Evolutionary conservation across 2,113 vertebrate genomes (phyloP), one percentile per base, ranked within the genome.

Genomic region (Apus apus): DNA sequence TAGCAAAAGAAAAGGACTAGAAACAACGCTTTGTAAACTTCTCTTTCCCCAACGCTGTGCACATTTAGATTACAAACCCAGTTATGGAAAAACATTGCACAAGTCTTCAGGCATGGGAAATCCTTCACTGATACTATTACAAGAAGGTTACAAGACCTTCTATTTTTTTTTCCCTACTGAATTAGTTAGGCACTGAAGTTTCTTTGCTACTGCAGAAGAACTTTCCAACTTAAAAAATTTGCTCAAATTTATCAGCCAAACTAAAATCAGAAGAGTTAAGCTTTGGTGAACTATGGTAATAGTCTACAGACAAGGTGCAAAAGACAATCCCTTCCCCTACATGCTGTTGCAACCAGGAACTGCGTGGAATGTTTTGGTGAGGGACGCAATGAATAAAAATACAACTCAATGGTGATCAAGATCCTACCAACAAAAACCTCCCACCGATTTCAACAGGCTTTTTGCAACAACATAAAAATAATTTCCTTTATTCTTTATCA

Each of bases 71-170:
- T 96, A 85, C 67, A 94, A 76, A 95, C 38, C 27, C 76, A 80
- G n/a, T 94, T 95, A 97, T 38, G 10, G 60, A 94, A 62, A 96
- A 89, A 94, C 90, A 82, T 45, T 92, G 81, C 81, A 80, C 77
- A 95, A 73, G 65, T 61, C 93, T 93, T 94, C 61, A 85, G 43
- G 75, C 80, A 90, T 13, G 21, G 72, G 58, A n/a, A 97, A 81
- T 74, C 86, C 29, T 96, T 95, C 91, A 51, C 65, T 77, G 76
- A 85, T 62, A 92, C 68, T 95, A 75, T 50, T n/a, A n/a, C n/a
- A n/a, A n/a, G n/a, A n/a, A n/a, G n/a, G 87, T 34, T 93, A 50
- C 10, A 54, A 4, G 2, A 85, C 82, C 81, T 91, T 94, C 23
- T 72, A 6, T 82, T 78, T 90, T 83, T 78, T 90, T 83, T 83